Evolutionary conservation across 92 coral and sea anemone species (phyloP), one percentile per base, ranked within the genome.

Genomic region (Porites divaricata): DNA sequence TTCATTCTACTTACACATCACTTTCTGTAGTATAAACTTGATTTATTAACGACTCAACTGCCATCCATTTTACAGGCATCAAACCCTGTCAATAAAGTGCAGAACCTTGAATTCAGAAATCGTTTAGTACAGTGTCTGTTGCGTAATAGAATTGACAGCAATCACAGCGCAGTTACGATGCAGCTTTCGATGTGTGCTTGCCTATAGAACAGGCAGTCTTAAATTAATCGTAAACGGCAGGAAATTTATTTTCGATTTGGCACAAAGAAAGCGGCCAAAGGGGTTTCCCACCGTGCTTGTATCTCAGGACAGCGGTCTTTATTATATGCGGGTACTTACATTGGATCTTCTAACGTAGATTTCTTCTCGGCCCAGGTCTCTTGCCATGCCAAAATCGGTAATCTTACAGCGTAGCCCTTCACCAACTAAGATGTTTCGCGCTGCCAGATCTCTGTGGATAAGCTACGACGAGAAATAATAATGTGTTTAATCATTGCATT

Each of bases 331-430:
- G 41, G 26, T n/a, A 83, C 87, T 74, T 53, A 83, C 87, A 74
- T 75, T 83, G 2, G 87, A 83, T 26, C 87, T 83, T 26, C 65
- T 83, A 54, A 83, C 64, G 45, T 83, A 83, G 17, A 83, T 83
- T 63, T 83, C 81, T 5, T 4, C 67, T 50, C 19, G 63, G 6
- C 87, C 81, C 73, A 83, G 67, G 51, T 83, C 87, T 54, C 87
- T 74, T 1, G 87, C 87, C 87, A 83, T 74, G 20, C 87, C 87
- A 74, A 83, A 83, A 63, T 83, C 87, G 13, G 87, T 83, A 54
- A 83, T 72, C 67, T 83, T 83, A 19, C 87, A 83, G 15, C 75
- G 74, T 35, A 74, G 71, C n/a, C 87, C 87, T 2, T 71, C 65
- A 11, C 87, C 81, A 12, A 83, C 80, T 12, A 83, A 20, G 7